Percentiles rank a stretch among this genome's conserved stretches.
These are phyloP conservation scores for Yponomeuta plumbellus DNA, from an alignment of 2,888 invertebrate species.

Conservation along the genomic window DNA sequence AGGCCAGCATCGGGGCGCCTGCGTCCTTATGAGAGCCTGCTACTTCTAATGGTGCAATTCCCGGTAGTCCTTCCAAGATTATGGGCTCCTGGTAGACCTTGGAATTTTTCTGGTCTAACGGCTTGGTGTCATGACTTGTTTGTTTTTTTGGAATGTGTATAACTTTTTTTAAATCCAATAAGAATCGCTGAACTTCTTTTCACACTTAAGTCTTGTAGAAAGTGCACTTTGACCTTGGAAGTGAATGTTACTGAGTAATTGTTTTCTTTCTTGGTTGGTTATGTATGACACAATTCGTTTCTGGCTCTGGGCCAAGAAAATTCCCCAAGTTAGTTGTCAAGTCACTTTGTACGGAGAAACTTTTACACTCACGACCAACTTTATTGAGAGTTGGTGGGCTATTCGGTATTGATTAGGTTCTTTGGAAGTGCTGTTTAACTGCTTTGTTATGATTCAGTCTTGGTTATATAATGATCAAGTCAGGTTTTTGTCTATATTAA, in stretches of 20 bases:
- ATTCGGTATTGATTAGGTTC: slow-evolving; percentile 38
- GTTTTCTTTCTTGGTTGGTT: no score
- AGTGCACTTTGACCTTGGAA: no score
- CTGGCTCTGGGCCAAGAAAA: slow-evolving; percentile 38
- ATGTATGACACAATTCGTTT: neutral
- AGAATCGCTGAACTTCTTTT: no score
- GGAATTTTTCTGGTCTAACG: no score
- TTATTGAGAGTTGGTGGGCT: slow-evolving; percentile 24
- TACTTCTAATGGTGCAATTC: neutral
- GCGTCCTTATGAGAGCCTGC: slow-evolving; percentile 19
- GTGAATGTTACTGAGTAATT: no score
- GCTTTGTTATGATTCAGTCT: slow-evolving; percentile 26
- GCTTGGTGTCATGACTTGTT: no score
- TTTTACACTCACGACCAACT: slow-evolving; percentile 12
- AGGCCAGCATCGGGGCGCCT: slow-evolving; percentile 45
- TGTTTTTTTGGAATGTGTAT: no score
- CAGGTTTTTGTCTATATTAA: neutral
- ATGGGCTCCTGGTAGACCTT: no score
- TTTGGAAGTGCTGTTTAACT: slow-evolving; percentile 37
- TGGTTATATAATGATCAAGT: slow-evolving; percentile 8
- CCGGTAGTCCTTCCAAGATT: no score
- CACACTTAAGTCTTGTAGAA: no score
- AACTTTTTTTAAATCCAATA: no score
- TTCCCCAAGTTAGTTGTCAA: slow-evolving; percentile 32
- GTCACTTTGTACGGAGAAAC: slow-evolving; percentile 3